Conservation (phyloP, 2,113 vertebrate species). For the Mirounga angustirostris region DNA sequence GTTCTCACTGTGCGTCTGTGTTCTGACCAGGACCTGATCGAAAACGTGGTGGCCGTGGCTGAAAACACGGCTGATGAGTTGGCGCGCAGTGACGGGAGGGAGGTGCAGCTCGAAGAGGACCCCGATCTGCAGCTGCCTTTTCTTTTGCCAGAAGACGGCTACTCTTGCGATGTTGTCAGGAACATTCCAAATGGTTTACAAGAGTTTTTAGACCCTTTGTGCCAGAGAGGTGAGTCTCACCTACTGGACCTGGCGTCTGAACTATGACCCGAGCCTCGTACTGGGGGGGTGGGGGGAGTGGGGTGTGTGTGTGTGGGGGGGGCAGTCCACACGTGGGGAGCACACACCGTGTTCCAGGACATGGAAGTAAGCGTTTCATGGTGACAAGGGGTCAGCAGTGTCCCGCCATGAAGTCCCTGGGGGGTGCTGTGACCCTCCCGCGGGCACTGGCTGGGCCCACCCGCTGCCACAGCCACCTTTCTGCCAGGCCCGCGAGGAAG, state of each 20-base stretch:
- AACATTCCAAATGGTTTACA: constrained; percentile 97
- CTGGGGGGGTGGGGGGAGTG: too few species aligned
- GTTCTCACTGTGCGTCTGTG: not conserved
- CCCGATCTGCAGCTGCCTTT: constrained; percentile 99
- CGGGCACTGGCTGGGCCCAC: not conserved
- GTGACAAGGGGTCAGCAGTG: accelerated
- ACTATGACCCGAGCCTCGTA: not conserved
- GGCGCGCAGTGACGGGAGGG: constrained; percentile 96
- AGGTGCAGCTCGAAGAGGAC: constrained; percentile 97
- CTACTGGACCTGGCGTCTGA: not conserved
- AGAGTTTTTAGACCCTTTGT: constrained; percentile 97
- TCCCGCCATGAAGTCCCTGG: accelerated
- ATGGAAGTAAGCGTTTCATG: not conserved
- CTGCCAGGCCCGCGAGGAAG: not conserved
- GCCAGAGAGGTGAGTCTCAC: constrained; percentile 93
- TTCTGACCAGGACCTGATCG: constrained; percentile 93
- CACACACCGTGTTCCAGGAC: accelerated
- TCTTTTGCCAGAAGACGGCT: constrained; percentile 97
- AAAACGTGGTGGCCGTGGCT: constrained; percentile 96
- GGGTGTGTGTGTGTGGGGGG: accelerated
- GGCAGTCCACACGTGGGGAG: accelerated
- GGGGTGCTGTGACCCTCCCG: not conserved
- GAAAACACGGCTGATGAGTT: constrained; percentile 98
- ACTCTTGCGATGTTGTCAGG: constrained; percentile 98
- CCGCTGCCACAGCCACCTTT: accelerated